A percentile compares a stretch with the other conserved stretches of the same genome.
These are phyloP conservation scores for Chrysina gloriosa DNA, from an alignment of 2,888 invertebrate genomes.

Conservation along the genomic window DNA sequence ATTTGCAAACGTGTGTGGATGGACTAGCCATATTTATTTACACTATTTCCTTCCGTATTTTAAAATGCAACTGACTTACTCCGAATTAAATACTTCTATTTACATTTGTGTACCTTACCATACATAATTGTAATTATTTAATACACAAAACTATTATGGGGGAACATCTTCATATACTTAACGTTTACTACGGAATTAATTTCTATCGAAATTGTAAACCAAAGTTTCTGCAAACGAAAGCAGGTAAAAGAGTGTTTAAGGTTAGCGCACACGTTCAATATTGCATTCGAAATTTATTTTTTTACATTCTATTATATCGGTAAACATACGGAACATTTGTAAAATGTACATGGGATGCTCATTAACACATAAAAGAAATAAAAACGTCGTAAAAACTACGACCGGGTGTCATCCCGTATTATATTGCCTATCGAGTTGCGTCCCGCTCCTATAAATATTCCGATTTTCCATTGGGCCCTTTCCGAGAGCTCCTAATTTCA, in stretches of 20 bases:
- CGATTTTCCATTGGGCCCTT: slow-evolving; percentile 59
- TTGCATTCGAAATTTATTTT: slow-evolving; percentile 25
- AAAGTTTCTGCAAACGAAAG: background rate
- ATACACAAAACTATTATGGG: no score
- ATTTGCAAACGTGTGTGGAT: no score
- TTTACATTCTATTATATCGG: slow-evolving; percentile 21
- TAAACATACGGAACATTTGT: slow-evolving; percentile 24
- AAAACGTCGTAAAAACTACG: slow-evolving; percentile 51
- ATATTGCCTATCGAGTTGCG: slow-evolving; percentile 48
- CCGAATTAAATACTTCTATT: no score
- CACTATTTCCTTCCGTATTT: no score
- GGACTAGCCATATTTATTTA: no score
- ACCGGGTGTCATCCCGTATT: slow-evolving; percentile 50
- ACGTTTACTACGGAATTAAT: no score
- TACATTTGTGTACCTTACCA: no score
- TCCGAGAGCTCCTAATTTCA: slow-evolving; percentile 61
- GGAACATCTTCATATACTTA: no score
- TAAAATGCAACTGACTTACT: no score
- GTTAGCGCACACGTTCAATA: slow-evolving; percentile 4
- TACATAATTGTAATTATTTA: no score
- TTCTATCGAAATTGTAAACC: background rate
- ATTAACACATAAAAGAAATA: slow-evolving; percentile 54
- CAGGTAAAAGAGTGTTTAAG: slow-evolving; percentile 17
- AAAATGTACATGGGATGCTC: slow-evolving; percentile 42
- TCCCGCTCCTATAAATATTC: slow-evolving; percentile 55